Conservation (phyloP, 1,140 invertebrate genomes). For the Drosophila virilis region DNA sequence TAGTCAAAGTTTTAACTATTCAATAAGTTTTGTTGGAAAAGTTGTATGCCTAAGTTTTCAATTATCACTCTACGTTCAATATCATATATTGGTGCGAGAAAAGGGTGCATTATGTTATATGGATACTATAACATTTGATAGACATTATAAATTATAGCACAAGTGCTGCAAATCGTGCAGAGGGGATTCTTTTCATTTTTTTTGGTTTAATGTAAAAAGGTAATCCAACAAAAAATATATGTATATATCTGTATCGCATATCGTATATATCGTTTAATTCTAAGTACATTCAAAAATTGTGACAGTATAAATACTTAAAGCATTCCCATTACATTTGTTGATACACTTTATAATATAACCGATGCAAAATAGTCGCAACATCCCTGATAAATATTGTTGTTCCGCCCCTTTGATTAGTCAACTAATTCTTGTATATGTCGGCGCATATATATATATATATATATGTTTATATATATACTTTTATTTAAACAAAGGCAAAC, state of each 20-base stretch:
- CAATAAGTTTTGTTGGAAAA: conserved; percentile 36
- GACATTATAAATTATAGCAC: conserved; percentile 31
- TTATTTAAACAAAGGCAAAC: conserved; percentile 77
- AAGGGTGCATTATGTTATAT: conserved; percentile 63
- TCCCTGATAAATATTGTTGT: conserved; percentile 61
- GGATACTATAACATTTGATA: conserved; percentile 19
- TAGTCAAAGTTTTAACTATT: conserved; percentile 16
- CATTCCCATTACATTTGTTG: conserved; percentile 50
- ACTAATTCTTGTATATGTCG: conserved; percentile 26
- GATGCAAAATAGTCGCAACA: conserved; percentile 43
- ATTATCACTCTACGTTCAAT: conserved; percentile 78
- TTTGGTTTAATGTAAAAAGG: not conserved
- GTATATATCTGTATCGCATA: conserved; percentile 29
- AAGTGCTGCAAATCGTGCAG: conserved; percentile 34
- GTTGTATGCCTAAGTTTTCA: conserved; percentile 8
- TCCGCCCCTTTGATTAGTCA: conserved; percentile 27
- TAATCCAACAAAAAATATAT: conserved; percentile 41
- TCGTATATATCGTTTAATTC: conserved; percentile 26
- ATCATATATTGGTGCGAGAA: conserved; percentile 78
- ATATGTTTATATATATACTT: conserved; percentile 43
- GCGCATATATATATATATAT: conserved; percentile 23
- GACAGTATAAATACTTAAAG: conserved; percentile 55
- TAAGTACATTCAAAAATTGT: conserved; percentile 51
- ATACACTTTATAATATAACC: conserved; percentile 31
- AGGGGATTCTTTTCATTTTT: not conserved